Evolutionary conservation across 1,140 invertebrate genomes (phyloP).

Genomic region (Drosophila kohkoa): DNA sequence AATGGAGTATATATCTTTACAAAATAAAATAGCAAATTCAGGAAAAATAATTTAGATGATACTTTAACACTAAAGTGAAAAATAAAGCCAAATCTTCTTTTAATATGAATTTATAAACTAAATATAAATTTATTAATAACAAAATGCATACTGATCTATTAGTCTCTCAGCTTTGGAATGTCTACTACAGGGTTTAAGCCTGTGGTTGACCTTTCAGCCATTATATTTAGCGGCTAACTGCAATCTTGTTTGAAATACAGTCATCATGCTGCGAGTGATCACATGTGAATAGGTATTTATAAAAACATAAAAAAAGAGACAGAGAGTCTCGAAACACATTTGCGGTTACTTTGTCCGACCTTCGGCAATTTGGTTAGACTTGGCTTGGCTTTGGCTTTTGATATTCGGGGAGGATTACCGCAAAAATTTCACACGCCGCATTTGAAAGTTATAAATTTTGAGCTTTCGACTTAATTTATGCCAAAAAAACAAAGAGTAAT

Average conservation of each 20-base stretch:
- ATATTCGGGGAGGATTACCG: constrained; percentile 33
- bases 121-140: neutral
- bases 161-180: no score
- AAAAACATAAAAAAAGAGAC: neutral
- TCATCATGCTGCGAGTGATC: neutral
- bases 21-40: no score
- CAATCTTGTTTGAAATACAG: constrained; percentile 1
- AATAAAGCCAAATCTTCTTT: no score
- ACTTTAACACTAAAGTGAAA: no score
- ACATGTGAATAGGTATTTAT: constrained; percentile 1
- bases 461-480: constrained; percentile 61
- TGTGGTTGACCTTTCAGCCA: neutral
- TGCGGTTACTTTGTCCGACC: constrained; percentile 19
- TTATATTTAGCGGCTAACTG: neutral
- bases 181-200: no score
- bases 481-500: constrained; percentile 41
- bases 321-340: neutral
- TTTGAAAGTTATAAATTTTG: constrained; percentile 75
- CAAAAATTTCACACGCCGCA: constrained; percentile 70
- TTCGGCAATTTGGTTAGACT: constrained; percentile 15
- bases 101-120: neutral
- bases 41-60: no score
- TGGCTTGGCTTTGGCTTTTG: neutral
- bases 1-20: no score
- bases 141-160: no score